Base-by-base conservation (phyloP, 2,113 vertebrate species). In the Strix uralensis region DNA sequence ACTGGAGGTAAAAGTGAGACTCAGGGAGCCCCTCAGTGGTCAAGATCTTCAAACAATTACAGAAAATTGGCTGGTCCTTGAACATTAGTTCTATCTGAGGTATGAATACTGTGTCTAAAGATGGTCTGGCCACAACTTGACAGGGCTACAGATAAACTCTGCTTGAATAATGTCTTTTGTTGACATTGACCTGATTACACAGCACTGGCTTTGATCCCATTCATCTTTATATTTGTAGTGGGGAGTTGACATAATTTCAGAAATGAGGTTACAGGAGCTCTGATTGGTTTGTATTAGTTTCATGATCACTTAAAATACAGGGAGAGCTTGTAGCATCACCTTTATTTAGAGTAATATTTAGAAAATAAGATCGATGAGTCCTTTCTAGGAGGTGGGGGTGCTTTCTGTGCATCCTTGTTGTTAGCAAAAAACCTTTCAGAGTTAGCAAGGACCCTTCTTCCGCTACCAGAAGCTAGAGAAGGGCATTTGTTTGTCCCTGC, bases 31-130 rank as follows among this genome's bases (percentile, higher is more conserved):
- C 59, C 98, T 99, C 92, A 98, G 98, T 22, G 99, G 99, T 42
- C 99, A 99, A 96, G 99, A 99, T 79, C 69, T 98, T 86, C 99
- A 99, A 96, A 98, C 92, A 23, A 95, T 98, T 96, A 98, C 98
- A 2, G 99, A 99, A 94, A 99, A 99, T 90, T 99, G 99, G 99
- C 98, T 99, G 96, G 97, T 99, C 73, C 98, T 99, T 44, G 99
- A 99, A 26, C 95, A 92, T 58, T 97, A 97, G 86, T n/a, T 86
- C 51, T 63, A 4, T 58, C 54, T 20, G 89, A 97, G 97, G 97
- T 98, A 97, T 0, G 78, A 62, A 57, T 2, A 0, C 78, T 70
- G 84, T 0, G 0, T 17, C 42, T 47, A 11, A 7, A 26, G 81
- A 18, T n/a, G 58, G 7, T 66, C 59, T 71, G 88, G 34, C 38